These are phyloP conservation scores for Drosophila nigricruria DNA, from an alignment of 2,888 invertebrate species.

Conservation along the genomic window DNA sequence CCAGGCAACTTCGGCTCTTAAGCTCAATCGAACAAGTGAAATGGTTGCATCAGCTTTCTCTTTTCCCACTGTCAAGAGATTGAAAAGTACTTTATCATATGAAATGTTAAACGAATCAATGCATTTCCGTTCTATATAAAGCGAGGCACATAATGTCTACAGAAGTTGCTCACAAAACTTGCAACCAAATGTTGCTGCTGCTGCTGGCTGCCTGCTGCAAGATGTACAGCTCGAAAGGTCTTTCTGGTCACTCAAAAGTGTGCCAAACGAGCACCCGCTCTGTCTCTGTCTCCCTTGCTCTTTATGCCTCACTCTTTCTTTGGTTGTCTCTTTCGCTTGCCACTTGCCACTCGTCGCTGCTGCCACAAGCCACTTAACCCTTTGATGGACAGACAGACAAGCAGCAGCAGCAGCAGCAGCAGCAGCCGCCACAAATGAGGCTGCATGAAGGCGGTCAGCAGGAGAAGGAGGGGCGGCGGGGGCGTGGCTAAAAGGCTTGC, in stretches of 20 bases:
- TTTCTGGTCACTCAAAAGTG: slow-evolving; percentile 41
- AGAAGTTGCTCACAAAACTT: slow-evolving; percentile 15
- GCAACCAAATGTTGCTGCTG: slow-evolving; percentile 33
- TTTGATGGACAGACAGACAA: slow-evolving; percentile 71
- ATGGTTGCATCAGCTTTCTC: background rate
- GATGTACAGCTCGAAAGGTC: slow-evolving; percentile 45
- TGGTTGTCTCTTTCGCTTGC: background rate
- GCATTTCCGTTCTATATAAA: slow-evolving; percentile 6
- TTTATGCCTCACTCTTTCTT: too few relatives aligned
- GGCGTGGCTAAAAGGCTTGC: slow-evolving; percentile 13
- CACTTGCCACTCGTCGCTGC: slow-evolving; percentile 32
- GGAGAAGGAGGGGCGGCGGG: background rate
- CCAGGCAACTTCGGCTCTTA: background rate
- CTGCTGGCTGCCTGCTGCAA: slow-evolving; percentile 16
- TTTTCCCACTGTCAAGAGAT: background rate
- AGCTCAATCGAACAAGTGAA: background rate
- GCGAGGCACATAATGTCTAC: background rate
- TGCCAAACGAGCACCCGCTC: slow-evolving; percentile 31
- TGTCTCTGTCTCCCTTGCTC: slow-evolving; percentile 11
- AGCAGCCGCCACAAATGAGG: slow-evolving; percentile 61
- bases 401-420: slow-evolving; percentile 22
- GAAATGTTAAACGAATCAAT: slow-evolving; percentile 30
- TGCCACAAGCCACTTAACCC: slow-evolving; percentile 74
- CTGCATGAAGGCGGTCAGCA: slow-evolving; percentile 22
- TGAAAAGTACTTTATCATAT: slow-evolving; percentile 8